Percentiles rank a stretch among this genome's conserved stretches.
Conservation (phyloP, 1,140 invertebrate genomes). For the Limonius californicus region DNA sequence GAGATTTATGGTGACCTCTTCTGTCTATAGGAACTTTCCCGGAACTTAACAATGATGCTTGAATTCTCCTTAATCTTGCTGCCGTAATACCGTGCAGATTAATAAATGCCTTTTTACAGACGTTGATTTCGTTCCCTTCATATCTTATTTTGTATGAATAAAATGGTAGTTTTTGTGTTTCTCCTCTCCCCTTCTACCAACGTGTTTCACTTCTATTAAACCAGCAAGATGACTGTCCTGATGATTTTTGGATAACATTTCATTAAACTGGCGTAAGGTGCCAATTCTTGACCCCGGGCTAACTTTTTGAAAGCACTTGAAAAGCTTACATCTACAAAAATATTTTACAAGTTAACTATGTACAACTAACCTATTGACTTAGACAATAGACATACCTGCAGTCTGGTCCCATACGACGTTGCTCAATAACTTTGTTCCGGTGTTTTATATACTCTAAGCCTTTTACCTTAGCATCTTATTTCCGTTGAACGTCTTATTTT, state of each 20-base stretch:
- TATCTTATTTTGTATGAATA: too few relatives aligned
- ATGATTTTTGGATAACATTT: background rate
- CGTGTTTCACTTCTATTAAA: background rate
- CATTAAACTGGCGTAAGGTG: background rate
- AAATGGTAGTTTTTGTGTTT: background rate
- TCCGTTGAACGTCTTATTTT: background rate
- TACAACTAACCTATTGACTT: background rate
- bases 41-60: too few relatives aligned
- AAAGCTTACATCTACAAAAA: background rate
- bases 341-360: background rate
- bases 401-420: background rate
- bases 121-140: background rate
- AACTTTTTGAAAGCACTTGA: background rate
- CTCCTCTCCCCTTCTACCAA: background rate
- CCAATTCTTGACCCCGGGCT: background rate
- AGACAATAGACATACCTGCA: background rate
- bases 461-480: background rate
- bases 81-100: too few relatives aligned
- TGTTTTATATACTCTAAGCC: background rate
- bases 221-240: background rate
- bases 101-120: constrained; percentile 17
- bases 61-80: too few relatives aligned
- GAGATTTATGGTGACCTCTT: too few relatives aligned
- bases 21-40: too few relatives aligned
- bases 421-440: background rate